Evolutionary conservation across 2,797 vertebrate genomes (phyloP), one percentile per base, ranked within the genome.

Genomic region (Coendou prehensilis): DNA sequence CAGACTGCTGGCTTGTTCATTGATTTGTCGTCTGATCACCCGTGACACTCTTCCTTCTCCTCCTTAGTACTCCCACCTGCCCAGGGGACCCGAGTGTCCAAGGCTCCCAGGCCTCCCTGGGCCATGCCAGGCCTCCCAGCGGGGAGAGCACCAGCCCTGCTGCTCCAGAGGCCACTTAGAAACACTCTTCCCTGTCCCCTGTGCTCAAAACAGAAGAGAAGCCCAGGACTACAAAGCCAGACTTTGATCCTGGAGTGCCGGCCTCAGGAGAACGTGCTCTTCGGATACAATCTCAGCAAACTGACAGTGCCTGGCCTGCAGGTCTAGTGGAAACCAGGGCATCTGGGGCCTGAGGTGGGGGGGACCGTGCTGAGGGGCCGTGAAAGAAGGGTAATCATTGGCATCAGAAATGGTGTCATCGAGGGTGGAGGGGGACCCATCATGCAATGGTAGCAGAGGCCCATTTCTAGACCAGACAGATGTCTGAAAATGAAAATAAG

Each of bases 381-480:
- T 84, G 67, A 87, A 22, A 67, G 82, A 78, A 75, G 37, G 47
- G 79, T 79, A 26, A 23, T 8, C 23, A 9, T 26, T 20, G 23
- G 59, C 59, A 59, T 10, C 50, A 10, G 50, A 50, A 50, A 50
- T 52, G 69, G 4, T 6, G 50, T 50, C 9, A 10, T 6, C 50
- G 5, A 50, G 50, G 50, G 50, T 10, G 50, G 6, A 10, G 50
- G 50, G 50, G 50, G 9, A 50, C 6, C 50, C 50, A 5, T 50
- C 50, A 50, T 50, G 50, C 6, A 50, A 50, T 10, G 9, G 59
- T 20, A 23, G 59, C 30, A 76, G 57, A 45, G 63, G 75, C 81
- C 81, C 86, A 11, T 80, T 82, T 96, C 69, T 87, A 57, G 52
- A 75, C 79, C 71, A 89, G 85, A 69, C 79, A 81, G 30, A 57